Conservation (phyloP, 2,797 vertebrate genomes). For the Enteromius viviparus region DNA sequence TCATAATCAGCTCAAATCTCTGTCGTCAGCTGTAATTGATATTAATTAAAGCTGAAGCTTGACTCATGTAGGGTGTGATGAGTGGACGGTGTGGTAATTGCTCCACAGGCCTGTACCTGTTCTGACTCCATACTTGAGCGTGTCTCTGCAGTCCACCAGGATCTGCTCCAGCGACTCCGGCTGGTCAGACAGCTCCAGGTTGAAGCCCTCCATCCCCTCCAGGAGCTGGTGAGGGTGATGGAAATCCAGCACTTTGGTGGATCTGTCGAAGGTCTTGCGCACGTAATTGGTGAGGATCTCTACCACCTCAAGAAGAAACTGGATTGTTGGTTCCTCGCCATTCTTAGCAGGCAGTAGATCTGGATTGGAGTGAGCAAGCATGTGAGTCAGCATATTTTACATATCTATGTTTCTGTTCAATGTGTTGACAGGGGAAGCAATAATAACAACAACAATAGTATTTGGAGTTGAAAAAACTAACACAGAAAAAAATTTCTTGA, state of each 20-base stretch:
- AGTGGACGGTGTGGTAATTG: not conserved
- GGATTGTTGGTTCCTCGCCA: slow-evolving; percentile 93
- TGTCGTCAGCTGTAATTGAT: not conserved
- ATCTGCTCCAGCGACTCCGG: slow-evolving; percentile 98
- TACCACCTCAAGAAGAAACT: slow-evolving; percentile 95
- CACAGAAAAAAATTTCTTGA: not conserved
- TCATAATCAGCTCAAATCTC: not conserved
- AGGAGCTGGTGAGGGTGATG: slow-evolving; percentile 98
- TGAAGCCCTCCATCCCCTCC: slow-evolving; percentile 98
- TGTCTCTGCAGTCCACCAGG: slow-evolving; percentile 97
- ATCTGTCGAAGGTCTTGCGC: slow-evolving; percentile 95
- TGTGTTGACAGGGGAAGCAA: not conserved
- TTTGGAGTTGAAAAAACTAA: not conserved
- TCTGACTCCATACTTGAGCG: slow-evolving; percentile 94
- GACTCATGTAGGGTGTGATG: not conserved
- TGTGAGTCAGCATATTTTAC: not conserved
- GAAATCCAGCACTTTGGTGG: slow-evolving; percentile 98
- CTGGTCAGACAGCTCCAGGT: slow-evolving; percentile 95
- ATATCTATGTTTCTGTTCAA: not conserved
- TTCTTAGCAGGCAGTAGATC: slow-evolving; percentile 97
- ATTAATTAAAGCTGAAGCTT: not conserved
- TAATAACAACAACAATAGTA: not conserved
- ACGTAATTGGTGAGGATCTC: slow-evolving; percentile 97
- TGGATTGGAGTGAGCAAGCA: slow-evolving; percentile 57
- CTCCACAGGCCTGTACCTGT: slow-evolving; percentile 81